Percentiles rank a stretch among this genome's conserved stretches.
These are phyloP conservation scores for Lamellibrachia columna DNA, from an alignment of 2,888 invertebrate genomes.

Conservation along the genomic window DNA sequence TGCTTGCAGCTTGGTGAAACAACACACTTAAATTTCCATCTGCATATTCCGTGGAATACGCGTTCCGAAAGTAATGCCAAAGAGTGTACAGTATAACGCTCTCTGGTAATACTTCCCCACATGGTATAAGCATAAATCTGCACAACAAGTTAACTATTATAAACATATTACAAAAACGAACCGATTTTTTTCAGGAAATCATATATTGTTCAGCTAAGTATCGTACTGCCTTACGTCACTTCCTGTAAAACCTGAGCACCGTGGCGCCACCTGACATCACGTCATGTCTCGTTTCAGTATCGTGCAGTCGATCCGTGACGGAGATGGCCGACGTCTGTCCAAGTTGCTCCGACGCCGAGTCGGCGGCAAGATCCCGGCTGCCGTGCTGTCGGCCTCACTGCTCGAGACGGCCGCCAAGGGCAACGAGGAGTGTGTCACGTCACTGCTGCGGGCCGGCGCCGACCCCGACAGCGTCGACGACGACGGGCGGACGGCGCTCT, in stretches of 20 bases:
- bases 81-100: too few relatives aligned
- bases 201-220: neutral
- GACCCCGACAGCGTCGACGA: constrained; percentile 37
- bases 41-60: too few relatives aligned
- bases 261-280: neutral
- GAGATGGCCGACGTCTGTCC: constrained; percentile 8
- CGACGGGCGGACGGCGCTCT: constrained; percentile 36
- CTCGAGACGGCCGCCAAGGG: constrained; percentile 21
- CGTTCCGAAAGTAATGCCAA: too few relatives aligned
- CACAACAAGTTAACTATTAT: too few relatives aligned
- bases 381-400: neutral
- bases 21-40: too few relatives aligned
- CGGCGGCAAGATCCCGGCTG: constrained; percentile 19
- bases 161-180: too few relatives aligned
- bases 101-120: too few relatives aligned
- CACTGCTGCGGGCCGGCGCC: constrained; percentile 38
- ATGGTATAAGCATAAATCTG: too few relatives aligned
- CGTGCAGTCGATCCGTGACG: constrained; percentile 18
- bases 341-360: constrained; percentile 13
- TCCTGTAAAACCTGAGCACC: neutral
- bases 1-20: neutral
- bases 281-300: neutral
- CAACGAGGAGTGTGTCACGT: constrained; percentile 32
- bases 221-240: neutral
- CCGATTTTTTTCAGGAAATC: too few relatives aligned